Conservation (phyloP, 2,797 vertebrate genomes). For the Scolopax bukidnonensis region DNA sequence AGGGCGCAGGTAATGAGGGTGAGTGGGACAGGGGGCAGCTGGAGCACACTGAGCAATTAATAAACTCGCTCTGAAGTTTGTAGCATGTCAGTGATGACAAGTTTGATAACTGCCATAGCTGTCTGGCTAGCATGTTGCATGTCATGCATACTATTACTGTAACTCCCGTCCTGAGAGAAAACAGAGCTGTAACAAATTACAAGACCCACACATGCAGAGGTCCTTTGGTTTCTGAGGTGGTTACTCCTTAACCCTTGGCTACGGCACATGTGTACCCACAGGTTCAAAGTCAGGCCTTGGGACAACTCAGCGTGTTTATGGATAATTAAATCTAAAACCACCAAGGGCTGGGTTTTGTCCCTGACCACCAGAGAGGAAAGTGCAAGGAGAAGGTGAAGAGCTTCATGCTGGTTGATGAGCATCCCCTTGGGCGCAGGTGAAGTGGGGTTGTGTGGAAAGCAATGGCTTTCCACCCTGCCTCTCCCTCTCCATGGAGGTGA, state of each 20-base stretch:
- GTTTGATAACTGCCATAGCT: neutral
- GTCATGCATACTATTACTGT: neutral
- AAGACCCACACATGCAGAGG: neutral
- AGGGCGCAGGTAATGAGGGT: neutral
- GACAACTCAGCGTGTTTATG: neutral
- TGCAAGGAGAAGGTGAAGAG: neutral
- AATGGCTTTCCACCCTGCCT: neutral
- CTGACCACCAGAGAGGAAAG: neutral
- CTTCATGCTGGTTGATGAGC: accelerated
- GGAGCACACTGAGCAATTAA: slow-evolving; percentile 14
- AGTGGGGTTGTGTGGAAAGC: neutral
- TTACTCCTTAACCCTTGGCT: neutral
- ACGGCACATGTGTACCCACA: neutral
- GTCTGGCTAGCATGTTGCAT: neutral
- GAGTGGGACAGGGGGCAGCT: neutral
- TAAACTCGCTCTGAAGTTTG: neutral
- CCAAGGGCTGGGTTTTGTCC: neutral
- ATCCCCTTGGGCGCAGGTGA: neutral
- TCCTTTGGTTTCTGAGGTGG: neutral
- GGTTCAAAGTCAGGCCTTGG: neutral
- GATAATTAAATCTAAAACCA: neutral
- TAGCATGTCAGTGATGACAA: neutral
- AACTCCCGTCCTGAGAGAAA: neutral
- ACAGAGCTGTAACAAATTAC: neutral
- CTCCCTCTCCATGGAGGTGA: neutral